A percentile compares a stretch with the other conserved stretches of the same genome.
phyloP scores from a whole-genome alignment of 2,113 vertebrate species.

The Isurus oxyrinchus region DNA sequence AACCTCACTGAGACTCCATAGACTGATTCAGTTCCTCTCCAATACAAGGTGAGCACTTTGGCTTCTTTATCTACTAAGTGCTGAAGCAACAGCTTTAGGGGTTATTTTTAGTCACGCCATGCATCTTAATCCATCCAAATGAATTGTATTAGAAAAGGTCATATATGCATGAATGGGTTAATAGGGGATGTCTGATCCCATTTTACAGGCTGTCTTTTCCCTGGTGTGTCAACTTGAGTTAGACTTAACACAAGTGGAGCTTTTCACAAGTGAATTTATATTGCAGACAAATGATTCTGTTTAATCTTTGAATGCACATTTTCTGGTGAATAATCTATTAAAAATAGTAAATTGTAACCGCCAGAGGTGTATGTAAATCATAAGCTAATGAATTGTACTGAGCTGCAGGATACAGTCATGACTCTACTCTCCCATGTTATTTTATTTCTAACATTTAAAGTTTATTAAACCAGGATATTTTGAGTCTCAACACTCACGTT shows the following conservation, averaged over 20 bases:
- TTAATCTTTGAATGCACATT: background rate
- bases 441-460: background rate
- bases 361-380: background rate
- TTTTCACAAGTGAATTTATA: background rate
- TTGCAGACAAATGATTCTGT: background rate
- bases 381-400: background rate
- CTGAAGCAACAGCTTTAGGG: background rate
- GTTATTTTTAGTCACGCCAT: background rate
- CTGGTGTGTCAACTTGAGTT: background rate
- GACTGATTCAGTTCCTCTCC: background rate
- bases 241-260: background rate
- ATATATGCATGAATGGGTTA: background rate
- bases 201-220: background rate
- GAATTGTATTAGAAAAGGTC: background rate
- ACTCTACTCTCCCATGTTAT: background rate
- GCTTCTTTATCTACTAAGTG: background rate
- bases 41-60: background rate
- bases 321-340: background rate
- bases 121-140: background rate
- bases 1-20: background rate
- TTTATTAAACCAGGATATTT: background rate
- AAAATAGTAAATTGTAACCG: background rate
- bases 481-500: background rate
- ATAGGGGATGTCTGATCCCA: background rate
- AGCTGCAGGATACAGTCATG: background rate